These are phyloP conservation scores for Caenorhabditis elegans DNA, from an alignment of 1,140 invertebrate species.

Conservation along the genomic window WBcel235 BX284606.5:7649001-7649500, in stretches of 20 bases:
- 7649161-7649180: too few relatives aligned
- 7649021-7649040: too few relatives aligned
- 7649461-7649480: background rate
- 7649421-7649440: background rate
- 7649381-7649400: background rate
- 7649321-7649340: background rate
- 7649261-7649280: background rate
- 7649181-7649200: too few relatives aligned
- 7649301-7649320: constrained; percentile 19
- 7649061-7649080: too few relatives aligned
- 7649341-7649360: background rate
- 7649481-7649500: background rate
- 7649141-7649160: too few relatives aligned
- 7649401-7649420: background rate
- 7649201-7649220: too few relatives aligned
- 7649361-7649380: background rate
- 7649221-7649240: too few relatives aligned
- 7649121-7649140: too few relatives aligned
- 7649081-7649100: too few relatives aligned
- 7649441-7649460: background rate
- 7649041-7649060: too few relatives aligned
- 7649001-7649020: too few relatives aligned
- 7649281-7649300: background rate
- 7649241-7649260: background rate
- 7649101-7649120: too few relatives aligned